These are phyloP conservation scores for Electrona antarctica DNA, from an alignment of 2,113 vertebrate species.

Conservation along the genomic window DNA sequence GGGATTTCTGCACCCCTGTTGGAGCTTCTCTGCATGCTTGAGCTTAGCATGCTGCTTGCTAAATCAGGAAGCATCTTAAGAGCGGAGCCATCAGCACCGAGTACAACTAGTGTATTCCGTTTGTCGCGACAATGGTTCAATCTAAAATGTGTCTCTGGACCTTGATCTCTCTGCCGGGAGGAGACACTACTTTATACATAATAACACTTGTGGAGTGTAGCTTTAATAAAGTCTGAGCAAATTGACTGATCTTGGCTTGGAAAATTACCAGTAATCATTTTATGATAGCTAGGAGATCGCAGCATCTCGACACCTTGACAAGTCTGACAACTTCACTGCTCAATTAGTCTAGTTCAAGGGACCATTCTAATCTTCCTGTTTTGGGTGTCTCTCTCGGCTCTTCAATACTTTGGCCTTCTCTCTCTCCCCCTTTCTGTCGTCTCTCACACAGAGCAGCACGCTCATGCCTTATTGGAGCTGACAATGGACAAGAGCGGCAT, in stretches of 20 bases:
- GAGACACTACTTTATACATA: background rate
- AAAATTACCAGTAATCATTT: background rate
- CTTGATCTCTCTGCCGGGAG: background rate
- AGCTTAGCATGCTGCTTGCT: too few relatives aligned
- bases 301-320: slow-evolving; percentile 17
- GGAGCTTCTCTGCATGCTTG: too few relatives aligned
- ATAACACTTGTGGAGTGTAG: background rate
- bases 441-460: slow-evolving; percentile 20
- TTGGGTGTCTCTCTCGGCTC: slow-evolving; percentile 3
- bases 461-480: slow-evolving; percentile 67
- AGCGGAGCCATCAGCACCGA: too few relatives aligned
- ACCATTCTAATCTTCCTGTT: slow-evolving; percentile 30
- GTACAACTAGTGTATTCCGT: too few relatives aligned
- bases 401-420: background rate
- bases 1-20: too few relatives aligned
- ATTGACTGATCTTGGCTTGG: slow-evolving; percentile 13
- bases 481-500: slow-evolving; percentile 69
- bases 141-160: background rate
- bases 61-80: too few relatives aligned
- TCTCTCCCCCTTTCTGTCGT: slow-evolving; percentile 19
- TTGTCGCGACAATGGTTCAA: too few relatives aligned
- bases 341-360: slow-evolving; percentile 44
- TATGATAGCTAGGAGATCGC: background rate
- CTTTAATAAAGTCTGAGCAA: slow-evolving; percentile 1
- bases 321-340: slow-evolving; percentile 15